Percentiles rank a stretch among this genome's conserved stretches.
phyloP scores from a whole-genome alignment of 1,140 invertebrate species.

The Megalonaias nervosa region DNA sequence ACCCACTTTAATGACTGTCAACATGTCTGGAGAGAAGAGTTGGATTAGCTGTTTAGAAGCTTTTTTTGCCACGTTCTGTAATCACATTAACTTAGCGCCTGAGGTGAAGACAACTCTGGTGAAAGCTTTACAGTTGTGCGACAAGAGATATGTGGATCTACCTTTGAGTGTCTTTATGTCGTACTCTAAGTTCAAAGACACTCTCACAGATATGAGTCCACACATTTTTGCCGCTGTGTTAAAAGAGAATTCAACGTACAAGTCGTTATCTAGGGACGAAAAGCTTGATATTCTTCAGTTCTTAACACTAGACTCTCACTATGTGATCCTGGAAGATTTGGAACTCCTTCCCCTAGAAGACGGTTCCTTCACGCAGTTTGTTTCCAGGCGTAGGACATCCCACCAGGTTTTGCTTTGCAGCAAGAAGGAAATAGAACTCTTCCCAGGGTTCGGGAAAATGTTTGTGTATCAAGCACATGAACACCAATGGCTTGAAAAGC shows the following conservation, averaged over 20 bases:
- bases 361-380: neutral
- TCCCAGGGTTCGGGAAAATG: neutral
- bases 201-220: no score
- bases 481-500: neutral
- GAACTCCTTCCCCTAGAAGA: neutral
- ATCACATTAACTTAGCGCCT: no score
- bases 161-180: no score
- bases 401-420: neutral
- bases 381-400: neutral
- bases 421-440: neutral
- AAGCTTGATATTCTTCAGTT: neutral
- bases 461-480: constrained; percentile 1
- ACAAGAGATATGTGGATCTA: no score
- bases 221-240: no score
- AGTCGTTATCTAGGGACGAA: no score
- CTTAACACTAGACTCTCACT: neutral
- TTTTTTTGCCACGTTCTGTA: constrained; percentile 21
- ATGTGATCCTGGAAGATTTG: neutral
- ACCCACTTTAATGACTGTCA: neutral
- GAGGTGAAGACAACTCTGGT: no score
- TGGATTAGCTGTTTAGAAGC: constrained; percentile 10
- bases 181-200: no score
- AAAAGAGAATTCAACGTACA: no score
- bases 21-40: neutral
- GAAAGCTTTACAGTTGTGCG: no score